Percentiles rank a stretch among this genome's conserved stretches.
phyloP scores from a whole-genome alignment of 2,888 invertebrate species.

The Archips xylosteana region DNA sequence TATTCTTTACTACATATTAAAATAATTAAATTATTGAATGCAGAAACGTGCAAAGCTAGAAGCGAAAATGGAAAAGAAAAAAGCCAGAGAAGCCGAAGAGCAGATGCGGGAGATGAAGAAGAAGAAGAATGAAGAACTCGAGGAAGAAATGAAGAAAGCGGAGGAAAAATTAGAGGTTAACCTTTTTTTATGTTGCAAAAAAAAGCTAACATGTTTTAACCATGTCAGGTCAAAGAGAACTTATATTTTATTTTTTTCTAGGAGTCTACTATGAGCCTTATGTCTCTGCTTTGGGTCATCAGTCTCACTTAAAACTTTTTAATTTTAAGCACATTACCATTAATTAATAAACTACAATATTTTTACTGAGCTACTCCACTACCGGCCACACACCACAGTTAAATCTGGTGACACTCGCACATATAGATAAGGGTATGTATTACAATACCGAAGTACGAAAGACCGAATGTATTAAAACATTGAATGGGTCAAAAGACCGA shows the following conservation, averaged over 20 bases:
- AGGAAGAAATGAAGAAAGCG: slow-evolving; percentile 91
- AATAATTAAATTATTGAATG: not conserved
- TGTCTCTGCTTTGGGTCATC: not conserved
- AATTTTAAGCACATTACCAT: too few species aligned
- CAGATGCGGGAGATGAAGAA: slow-evolving; percentile 92
- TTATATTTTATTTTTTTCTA: not conserved
- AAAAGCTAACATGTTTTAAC: too few species aligned
- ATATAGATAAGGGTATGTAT: too few species aligned
- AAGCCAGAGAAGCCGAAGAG: slow-evolving; percentile 92
- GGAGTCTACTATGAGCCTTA: not conserved
- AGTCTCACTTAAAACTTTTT: too few species aligned
- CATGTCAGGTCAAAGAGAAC: not conserved
- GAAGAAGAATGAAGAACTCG: slow-evolving; percentile 89
- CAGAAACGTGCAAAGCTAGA: slow-evolving; percentile 97
- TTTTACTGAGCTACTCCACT: too few species aligned
- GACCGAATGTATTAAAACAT: too few species aligned
- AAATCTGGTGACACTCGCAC: too few species aligned
- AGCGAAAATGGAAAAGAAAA: slow-evolving; percentile 95
- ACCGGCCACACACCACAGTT: too few species aligned
- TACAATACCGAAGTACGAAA: too few species aligned
- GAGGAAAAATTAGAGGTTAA: slow-evolving; percentile 88
- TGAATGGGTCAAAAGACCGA: too few species aligned
- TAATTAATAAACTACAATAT: too few species aligned
- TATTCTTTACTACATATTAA: not conserved
- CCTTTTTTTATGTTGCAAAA: too few species aligned